Percentiles rank a stretch among this genome's conserved stretches.
These are phyloP conservation scores for Ophiothrix spiculata DNA, from an alignment of 35 echinoderm and acorn worm species.

Conservation along the genomic window DNA sequence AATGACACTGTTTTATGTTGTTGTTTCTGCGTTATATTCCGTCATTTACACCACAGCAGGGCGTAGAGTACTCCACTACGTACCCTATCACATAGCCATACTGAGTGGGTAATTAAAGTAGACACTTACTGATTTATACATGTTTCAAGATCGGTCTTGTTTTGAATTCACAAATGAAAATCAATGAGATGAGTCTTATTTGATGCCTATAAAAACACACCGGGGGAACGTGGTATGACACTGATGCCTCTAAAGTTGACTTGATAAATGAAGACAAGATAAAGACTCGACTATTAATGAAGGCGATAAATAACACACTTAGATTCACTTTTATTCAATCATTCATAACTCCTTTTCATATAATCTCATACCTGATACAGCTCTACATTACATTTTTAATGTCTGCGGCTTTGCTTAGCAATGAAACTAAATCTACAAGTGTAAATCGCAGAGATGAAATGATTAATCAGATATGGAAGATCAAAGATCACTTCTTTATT, in stretches of 20 bases:
- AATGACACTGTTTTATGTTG: not conserved
- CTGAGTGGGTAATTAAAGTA: not conserved
- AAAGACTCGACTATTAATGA: not conserved
- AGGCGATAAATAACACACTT: not conserved
- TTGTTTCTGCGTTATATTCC: not conserved
- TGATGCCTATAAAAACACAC: not conserved
- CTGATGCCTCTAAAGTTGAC: not conserved
- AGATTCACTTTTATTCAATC: not conserved
- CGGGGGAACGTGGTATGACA: not conserved
- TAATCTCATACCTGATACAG: no score
- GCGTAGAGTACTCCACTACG: not conserved
- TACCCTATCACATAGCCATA: not conserved
- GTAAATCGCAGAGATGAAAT: no score
- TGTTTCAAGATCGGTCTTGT: not conserved
- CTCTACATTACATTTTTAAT: no score
- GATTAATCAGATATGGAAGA: no score
- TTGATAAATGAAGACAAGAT: not conserved
- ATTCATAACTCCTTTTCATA: constrained; percentile 3
- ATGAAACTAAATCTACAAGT: no score
- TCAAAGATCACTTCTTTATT: no score
- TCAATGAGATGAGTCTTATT: not conserved
- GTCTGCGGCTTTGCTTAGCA: no score
- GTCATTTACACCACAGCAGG: not conserved
- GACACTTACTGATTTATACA: not conserved
- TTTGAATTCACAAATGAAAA: not conserved